Evolutionary conservation across 2,113 vertebrate species (phyloP), one percentile per base, ranked within the genome.

Genomic region (Empidonax traillii): DNA sequence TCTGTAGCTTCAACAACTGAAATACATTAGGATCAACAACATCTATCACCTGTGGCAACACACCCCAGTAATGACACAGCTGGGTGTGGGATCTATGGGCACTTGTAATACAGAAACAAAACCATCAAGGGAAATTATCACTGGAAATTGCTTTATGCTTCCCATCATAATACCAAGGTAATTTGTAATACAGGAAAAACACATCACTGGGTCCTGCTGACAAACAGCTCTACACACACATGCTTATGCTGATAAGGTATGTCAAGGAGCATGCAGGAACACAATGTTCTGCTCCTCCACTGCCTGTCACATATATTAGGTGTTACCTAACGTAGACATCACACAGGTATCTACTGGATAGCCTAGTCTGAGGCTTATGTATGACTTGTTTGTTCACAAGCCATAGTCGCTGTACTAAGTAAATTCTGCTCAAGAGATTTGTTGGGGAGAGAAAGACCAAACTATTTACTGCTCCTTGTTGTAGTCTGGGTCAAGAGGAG

Each of bases 1-100:
- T 93, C 79, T 62, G 65, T 35, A 89, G 65, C 43, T 85, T 78
- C 69, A 78, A 14, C 65, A 53, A 75, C 89, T 88, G 56, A 86
- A 94, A 94, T 52, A 43, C 31, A 56, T 87, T 89, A 94, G 44
- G 49, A 90, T 43, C 83, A 93, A 75, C 88, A 80, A 13, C n/a
- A 85, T 80, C 62, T 66, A 35, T 81, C 65, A 84, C 72, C 47
- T 68, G 85, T 86, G 68, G 76, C 30, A 75, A 78, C 61, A 75
- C 82, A 53, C 55, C 46, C 46, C 61, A 67, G 55, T 27, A 85
- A 63, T 24, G 71, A 55, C 51, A 44, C 37, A 47, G 51, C 46
- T 74, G 71, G 11, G 13, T 63, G 47, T 56, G 85, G 69, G 51
- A 65, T 53, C 72, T 88, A 30, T 18, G 56, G 59, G 51, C 47